Evolutionary conservation across 1,140 invertebrate genomes (phyloP).

Genomic region (Bilobella aurantiaca): DNA sequence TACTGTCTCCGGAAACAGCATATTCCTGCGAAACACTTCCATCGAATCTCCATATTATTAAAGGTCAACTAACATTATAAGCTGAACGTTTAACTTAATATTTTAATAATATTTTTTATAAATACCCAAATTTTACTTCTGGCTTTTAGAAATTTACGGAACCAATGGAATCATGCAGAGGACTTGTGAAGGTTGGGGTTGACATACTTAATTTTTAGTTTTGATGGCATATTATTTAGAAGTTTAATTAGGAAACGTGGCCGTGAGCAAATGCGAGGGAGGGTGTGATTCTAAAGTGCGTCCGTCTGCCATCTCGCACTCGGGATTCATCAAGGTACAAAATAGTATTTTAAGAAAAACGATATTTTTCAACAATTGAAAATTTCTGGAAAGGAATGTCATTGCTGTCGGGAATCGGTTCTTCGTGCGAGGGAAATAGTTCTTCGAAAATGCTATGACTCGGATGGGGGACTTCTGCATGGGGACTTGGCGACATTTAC

Average conservation of each 20-base stretch:
- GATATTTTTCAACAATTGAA: not conserved
- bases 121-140: slow-evolving; percentile 11
- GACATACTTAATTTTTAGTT: not conserved
- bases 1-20: not conserved
- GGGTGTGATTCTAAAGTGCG: slow-evolving; percentile 80
- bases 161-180: slow-evolving; percentile 64
- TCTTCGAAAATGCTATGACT: slow-evolving; percentile 72
- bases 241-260: slow-evolving; percentile 11
- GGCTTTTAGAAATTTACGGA: slow-evolving; percentile 81
- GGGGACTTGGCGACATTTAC: slow-evolving; percentile 57
- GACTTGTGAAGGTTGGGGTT: slow-evolving; percentile 68
- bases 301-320: slow-evolving; percentile 72
- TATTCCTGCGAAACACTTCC: slow-evolving; percentile 64
- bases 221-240: not conserved
- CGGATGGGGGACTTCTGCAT: slow-evolving; percentile 64
- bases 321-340: slow-evolving; percentile 75
- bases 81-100: not conserved
- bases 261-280: slow-evolving; percentile 51
- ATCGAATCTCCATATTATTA: slow-evolving; percentile 65
- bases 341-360: slow-evolving; percentile 6
- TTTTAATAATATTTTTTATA: not conserved
- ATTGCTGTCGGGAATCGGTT: slow-evolving; percentile 76
- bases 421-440: slow-evolving; percentile 66
- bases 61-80: slow-evolving; percentile 46
- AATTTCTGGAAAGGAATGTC: slow-evolving; percentile 68